These are phyloP conservation scores for Chionis minor DNA, from an alignment of 2,113 vertebrate genomes.

Conservation along the genomic window DNA sequence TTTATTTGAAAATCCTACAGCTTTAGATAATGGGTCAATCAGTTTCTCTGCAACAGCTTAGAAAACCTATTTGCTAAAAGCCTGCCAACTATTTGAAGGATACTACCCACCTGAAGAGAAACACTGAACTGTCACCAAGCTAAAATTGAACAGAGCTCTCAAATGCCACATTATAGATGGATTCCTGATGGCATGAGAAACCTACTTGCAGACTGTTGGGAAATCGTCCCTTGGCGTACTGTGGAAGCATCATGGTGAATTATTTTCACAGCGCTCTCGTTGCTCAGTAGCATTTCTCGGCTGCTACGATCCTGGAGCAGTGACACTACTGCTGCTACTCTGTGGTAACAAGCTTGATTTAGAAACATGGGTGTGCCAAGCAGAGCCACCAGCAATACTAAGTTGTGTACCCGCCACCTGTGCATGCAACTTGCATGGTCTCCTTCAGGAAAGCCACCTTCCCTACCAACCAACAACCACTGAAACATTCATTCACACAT, in stretches of 20 bases:
- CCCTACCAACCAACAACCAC: neutral
- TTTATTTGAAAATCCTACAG: slow-evolving; percentile 24
- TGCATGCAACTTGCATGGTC: neutral
- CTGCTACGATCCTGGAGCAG: neutral
- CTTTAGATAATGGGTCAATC: neutral
- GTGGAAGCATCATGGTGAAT: neutral
- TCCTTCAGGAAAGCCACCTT: neutral
- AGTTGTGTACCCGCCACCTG: neutral
- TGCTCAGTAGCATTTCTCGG: neutral
- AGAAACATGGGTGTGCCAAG: neutral
- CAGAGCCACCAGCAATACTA: neutral
- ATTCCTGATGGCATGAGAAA: neutral
- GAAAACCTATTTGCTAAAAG: neutral
- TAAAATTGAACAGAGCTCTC: neutral
- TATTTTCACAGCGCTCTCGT: neutral
- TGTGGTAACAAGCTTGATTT: neutral
- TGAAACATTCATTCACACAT: neutral
- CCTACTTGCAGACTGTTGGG: neutral
- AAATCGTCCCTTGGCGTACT: neutral
- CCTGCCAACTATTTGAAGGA: neutral
- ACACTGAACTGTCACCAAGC: neutral
- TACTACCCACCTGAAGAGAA: neutral
- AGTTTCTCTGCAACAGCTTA: neutral
- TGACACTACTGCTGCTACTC: neutral
- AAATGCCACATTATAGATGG: neutral